Conservation (phyloP, 1,140 invertebrate species). For the Lepeophtheirus salmonis region DNA sequence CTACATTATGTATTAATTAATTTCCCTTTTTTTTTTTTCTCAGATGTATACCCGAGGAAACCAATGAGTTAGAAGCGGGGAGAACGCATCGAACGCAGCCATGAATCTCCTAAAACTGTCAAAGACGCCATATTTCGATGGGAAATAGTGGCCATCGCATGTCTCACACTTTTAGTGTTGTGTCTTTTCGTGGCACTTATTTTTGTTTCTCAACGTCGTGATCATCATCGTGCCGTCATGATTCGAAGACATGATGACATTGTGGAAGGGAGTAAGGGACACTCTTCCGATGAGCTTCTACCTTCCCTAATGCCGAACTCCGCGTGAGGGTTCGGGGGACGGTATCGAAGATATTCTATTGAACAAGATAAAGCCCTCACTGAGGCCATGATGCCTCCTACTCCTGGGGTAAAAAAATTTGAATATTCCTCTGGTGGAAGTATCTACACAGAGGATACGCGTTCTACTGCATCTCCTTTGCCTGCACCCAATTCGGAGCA, state of each 20-base stretch:
- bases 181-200: slow-evolving; percentile 3
- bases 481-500: neutral
- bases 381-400: slow-evolving; percentile 4
- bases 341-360: slow-evolving; percentile 11
- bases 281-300: neutral
- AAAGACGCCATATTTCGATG: neutral
- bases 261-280: neutral
- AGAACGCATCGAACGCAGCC: neutral
- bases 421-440: neutral
- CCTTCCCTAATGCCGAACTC: neutral
- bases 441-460: neutral
- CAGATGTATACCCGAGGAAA: slow-evolving; percentile 11
- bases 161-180: neutral
- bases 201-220: neutral
- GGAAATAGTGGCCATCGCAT: slow-evolving; percentile 5
- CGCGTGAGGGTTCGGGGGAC: slow-evolving; percentile 9
- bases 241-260: neutral
- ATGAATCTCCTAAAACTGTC: slow-evolving; percentile 1
- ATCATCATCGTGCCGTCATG: neutral
- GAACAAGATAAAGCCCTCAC: slow-evolving; percentile 11
- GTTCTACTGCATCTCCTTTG: neutral
- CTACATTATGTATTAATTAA: neutral
- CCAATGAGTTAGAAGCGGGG: neutral
- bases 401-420: too few relatives aligned
- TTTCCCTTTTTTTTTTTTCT: neutral